Conservation (phyloP, 2,113 vertebrate species). For the Phyllopteryx taeniolatus region DNA sequence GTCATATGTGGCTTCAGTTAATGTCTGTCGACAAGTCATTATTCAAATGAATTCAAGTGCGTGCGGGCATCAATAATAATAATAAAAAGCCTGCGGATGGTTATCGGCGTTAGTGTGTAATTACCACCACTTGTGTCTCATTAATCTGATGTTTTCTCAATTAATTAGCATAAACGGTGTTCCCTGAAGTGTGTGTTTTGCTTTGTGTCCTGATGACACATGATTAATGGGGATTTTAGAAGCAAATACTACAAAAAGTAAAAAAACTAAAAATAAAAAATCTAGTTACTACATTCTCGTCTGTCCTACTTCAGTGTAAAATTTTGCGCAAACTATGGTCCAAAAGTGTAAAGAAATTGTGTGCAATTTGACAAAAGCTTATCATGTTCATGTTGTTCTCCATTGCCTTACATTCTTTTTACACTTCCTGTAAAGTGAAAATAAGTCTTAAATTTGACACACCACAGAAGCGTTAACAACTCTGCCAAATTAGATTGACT, state of each 20-base stretch:
- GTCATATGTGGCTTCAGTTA: slow-evolving; percentile 41
- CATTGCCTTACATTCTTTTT: too few species aligned
- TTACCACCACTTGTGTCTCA: slow-evolving; percentile 13
- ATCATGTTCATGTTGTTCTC: too few species aligned
- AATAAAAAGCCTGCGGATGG: slow-evolving; percentile 16
- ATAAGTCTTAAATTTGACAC: too few species aligned
- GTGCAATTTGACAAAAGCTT: too few species aligned
- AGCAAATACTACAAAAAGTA: slow-evolving; percentile 1
- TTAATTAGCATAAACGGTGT: slow-evolving; percentile 21
- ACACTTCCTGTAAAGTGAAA: too few species aligned
- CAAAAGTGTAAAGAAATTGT: too few species aligned
- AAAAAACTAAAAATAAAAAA: not conserved
- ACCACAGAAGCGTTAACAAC: too few species aligned
- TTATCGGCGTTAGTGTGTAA: slow-evolving; percentile 32
- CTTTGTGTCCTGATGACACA: not conserved
- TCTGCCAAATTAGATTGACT: too few species aligned
- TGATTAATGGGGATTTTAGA: not conserved
- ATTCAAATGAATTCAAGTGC: slow-evolving; percentile 52
- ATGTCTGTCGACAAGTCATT: slow-evolving; percentile 53
- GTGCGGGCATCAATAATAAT: not conserved
- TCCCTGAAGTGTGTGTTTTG: not conserved
- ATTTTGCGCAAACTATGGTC: too few species aligned
- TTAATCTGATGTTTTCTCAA: slow-evolving; percentile 27
- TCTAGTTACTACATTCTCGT: too few species aligned
- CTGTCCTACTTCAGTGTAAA: too few species aligned